phyloP scores from a whole-genome alignment of 1,140 invertebrate species.

The Radopholus similis region DNA sequence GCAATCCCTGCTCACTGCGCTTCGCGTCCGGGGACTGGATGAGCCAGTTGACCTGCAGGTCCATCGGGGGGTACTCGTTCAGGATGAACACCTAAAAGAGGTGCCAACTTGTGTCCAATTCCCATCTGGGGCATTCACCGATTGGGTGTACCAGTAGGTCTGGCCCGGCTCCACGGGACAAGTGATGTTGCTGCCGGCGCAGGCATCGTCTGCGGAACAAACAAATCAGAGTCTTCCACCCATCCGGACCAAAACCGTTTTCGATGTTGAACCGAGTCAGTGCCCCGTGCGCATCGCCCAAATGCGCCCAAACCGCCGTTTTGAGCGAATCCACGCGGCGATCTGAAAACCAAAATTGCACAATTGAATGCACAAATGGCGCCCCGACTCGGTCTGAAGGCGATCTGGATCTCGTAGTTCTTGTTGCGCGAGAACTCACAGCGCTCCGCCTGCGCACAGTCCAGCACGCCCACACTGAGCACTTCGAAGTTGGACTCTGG shows the following conservation, averaged over 20 bases:
- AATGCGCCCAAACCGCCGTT: slow-evolving; percentile 30
- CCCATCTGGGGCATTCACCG: background rate
- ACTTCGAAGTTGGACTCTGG: slow-evolving; percentile 18
- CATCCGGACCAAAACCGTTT: slow-evolving; percentile 3
- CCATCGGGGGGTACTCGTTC: background rate
- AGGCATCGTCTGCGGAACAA: slow-evolving; percentile 23
- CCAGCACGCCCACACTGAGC: slow-evolving; percentile 3
- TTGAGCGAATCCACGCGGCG: slow-evolving; percentile 25
- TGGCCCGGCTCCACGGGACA: slow-evolving; percentile 35
- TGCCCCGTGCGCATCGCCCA: slow-evolving; percentile 28
- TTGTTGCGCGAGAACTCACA: slow-evolving; percentile 9
- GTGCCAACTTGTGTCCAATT: background rate
- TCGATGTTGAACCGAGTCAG: slow-evolving; percentile 34
- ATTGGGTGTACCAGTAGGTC: slow-evolving; percentile 36
- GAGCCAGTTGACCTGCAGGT: slow-evolving; percentile 26
- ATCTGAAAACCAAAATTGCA: slow-evolving; percentile 19
- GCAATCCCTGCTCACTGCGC: slow-evolving; percentile 3
- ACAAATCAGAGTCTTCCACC: background rate
- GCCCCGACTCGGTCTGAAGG: background rate
- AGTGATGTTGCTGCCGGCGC: slow-evolving; percentile 30
- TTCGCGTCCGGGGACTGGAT: slow-evolving; percentile 2
- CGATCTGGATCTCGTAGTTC: slow-evolving; percentile 13
- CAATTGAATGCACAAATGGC: slow-evolving; percentile 1
- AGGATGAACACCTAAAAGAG: slow-evolving; percentile 8
- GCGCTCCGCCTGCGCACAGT: background rate